Evolutionary conservation across 2,888 invertebrate genomes (phyloP).

Genomic region (Encarsia formosa): DNA sequence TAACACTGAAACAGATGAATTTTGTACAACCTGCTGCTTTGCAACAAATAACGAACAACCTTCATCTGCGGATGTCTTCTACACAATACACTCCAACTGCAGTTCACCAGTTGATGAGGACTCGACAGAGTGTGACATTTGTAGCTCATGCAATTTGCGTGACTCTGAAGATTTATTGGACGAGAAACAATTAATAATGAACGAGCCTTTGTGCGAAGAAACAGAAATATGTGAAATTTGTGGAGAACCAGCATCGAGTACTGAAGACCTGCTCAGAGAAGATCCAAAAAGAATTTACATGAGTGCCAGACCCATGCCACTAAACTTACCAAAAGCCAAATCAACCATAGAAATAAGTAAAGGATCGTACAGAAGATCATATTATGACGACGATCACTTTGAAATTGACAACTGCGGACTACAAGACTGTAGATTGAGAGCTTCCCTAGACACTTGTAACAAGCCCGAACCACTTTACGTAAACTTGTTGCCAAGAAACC

Average conservation of each 20-base stretch:
- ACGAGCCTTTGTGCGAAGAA: constrained; percentile 31
- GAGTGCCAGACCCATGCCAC: too few species aligned
- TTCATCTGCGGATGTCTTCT: constrained; percentile 38
- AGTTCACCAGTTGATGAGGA: constrained; percentile 46
- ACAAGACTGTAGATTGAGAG: constrained; percentile 23
- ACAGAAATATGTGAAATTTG: constrained; percentile 48
- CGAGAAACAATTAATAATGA: too few species aligned
- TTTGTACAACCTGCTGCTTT: constrained; percentile 45
- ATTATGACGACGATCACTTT: constrained; percentile 34
- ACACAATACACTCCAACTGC: constrained; percentile 40
- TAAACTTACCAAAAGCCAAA: constrained; percentile 32
- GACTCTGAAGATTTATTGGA: constrained; percentile 35
- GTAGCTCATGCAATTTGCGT: constrained; percentile 43
- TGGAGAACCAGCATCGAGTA: constrained; percentile 34
- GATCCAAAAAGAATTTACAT: not conserved
- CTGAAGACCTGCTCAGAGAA: constrained; percentile 5
- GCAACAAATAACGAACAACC: constrained; percentile 33
- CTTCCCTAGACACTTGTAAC: constrained; percentile 9
- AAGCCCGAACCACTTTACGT: constrained; percentile 23
- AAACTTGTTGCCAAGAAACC: constrained; percentile 17
- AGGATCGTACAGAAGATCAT: constrained; percentile 21
- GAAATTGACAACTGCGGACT: constrained; percentile 46
- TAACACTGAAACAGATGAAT: constrained; percentile 39
- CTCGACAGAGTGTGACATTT: constrained; percentile 47
- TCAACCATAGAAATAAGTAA: constrained; percentile 27